phyloP scores from a whole-genome alignment of 2,113 vertebrate species.

The Climacteris rufus region DNA sequence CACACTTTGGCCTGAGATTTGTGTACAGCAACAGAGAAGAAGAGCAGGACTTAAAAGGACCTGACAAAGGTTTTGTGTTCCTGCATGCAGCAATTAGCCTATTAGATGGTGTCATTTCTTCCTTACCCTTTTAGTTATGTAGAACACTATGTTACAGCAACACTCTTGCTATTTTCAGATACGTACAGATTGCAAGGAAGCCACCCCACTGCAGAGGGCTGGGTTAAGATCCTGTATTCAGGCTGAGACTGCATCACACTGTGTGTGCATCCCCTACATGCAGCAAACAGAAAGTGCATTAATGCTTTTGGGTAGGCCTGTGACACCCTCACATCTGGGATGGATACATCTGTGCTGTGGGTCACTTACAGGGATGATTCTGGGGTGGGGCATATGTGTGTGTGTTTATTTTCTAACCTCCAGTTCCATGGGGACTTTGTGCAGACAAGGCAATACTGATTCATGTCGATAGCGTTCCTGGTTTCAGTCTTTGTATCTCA shows the following conservation, averaged over 20 bases:
- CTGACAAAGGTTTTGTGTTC: neutral
- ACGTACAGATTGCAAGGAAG: neutral
- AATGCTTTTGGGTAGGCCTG: neutral
- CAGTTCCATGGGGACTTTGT: neutral
- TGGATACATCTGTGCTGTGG: neutral
- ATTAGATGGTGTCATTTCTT: neutral
- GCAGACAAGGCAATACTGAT: neutral
- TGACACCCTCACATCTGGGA: neutral
- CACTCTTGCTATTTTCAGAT: neutral
- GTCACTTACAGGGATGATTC: neutral
- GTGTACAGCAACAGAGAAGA: neutral
- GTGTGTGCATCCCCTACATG: rapidly evolving
- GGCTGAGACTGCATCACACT: neutral
- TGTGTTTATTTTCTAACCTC: neutral
- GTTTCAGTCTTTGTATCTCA: neutral
- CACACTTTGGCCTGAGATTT: neutral
- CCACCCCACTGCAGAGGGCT: neutral
- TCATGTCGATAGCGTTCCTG: neutral
- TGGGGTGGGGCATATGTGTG: neutral
- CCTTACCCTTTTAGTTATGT: neutral
- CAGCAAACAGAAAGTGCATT: rapidly evolving
- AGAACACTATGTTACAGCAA: neutral
- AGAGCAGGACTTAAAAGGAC: neutral
- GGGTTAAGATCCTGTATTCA: neutral
- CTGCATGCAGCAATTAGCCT: neutral